Conservation (phyloP, 2,113 vertebrate genomes). For the Ictidomys tridecemlineatus region DNA sequence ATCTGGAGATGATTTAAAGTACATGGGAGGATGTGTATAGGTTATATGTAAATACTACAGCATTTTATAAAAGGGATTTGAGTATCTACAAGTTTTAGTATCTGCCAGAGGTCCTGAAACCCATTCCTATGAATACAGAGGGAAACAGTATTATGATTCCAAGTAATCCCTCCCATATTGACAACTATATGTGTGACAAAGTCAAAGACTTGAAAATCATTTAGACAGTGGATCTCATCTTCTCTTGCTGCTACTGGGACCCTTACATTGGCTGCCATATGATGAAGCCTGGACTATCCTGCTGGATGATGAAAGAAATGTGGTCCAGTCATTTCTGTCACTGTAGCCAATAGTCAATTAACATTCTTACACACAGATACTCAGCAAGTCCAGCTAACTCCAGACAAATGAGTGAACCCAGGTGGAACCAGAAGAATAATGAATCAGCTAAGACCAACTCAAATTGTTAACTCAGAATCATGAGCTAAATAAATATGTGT, state of each 20-base stretch:
- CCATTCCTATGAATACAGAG: background rate
- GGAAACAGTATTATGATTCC: too few relatives aligned
- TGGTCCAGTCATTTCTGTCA: background rate
- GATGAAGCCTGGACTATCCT: background rate
- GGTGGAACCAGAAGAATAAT: background rate
- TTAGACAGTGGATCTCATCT: fast-evolving
- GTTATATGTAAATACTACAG: too few relatives aligned
- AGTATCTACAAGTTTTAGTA: background rate
- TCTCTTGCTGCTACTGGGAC: background rate
- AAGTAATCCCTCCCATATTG: background rate
- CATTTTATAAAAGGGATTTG: background rate
- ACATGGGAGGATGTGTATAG: background rate
- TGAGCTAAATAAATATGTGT: background rate
- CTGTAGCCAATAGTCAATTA: background rate
- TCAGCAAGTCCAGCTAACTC: background rate
- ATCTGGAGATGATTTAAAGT: background rate
- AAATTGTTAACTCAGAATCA: background rate
- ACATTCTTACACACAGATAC: background rate
- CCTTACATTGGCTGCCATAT: too few relatives aligned
- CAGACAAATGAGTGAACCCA: background rate
- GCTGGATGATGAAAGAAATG: background rate
- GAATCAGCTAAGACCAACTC: background rate
- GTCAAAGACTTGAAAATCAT: background rate
- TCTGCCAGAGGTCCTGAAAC: background rate
- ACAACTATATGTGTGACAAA: background rate